Evolutionary conservation across 2,888 invertebrate species (phyloP).

Genomic region (Cylloceria caligata): DNA sequence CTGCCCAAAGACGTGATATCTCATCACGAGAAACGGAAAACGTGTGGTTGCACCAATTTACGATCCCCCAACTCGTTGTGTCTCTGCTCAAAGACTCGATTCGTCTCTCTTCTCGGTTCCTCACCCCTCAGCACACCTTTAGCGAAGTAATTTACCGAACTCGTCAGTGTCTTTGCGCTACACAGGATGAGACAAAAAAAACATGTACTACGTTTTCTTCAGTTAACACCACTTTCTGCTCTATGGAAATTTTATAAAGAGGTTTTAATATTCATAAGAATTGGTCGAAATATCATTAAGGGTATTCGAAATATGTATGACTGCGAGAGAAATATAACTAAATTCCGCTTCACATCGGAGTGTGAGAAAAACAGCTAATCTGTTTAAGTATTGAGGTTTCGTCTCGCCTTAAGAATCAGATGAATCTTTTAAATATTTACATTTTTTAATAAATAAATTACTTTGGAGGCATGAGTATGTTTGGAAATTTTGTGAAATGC

Average conservation of each 20-base stretch:
- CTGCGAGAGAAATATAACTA: too few relatives aligned
- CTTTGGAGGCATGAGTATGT: too few relatives aligned
- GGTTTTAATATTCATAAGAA: too few relatives aligned
- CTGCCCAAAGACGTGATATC: background rate
- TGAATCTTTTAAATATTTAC: background rate
- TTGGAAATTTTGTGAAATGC: too few relatives aligned
- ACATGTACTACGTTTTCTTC: slow-evolving; percentile 26
- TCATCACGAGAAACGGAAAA: background rate
- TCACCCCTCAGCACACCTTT: slow-evolving; percentile 34
- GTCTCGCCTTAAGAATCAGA: background rate
- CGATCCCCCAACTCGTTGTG: slow-evolving; percentile 22
- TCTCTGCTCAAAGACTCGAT: slow-evolving; percentile 28
- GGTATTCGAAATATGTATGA: too few relatives aligned
- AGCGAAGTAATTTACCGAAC: slow-evolving; percentile 30
- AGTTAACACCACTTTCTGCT: too few relatives aligned
- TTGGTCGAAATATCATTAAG: too few relatives aligned
- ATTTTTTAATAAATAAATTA: background rate
- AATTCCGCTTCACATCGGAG: too few relatives aligned
- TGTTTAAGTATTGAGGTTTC: too few relatives aligned
- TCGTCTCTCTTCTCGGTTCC: slow-evolving; percentile 11
- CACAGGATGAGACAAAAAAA: background rate
- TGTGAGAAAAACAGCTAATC: too few relatives aligned
- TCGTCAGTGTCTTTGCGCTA: slow-evolving; percentile 40
- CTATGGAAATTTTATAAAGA: too few relatives aligned
- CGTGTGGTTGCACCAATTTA: slow-evolving; percentile 42